These are phyloP conservation scores for Gibbula magus DNA, from an alignment of 2,888 invertebrate species.

Conservation along the genomic window DNA sequence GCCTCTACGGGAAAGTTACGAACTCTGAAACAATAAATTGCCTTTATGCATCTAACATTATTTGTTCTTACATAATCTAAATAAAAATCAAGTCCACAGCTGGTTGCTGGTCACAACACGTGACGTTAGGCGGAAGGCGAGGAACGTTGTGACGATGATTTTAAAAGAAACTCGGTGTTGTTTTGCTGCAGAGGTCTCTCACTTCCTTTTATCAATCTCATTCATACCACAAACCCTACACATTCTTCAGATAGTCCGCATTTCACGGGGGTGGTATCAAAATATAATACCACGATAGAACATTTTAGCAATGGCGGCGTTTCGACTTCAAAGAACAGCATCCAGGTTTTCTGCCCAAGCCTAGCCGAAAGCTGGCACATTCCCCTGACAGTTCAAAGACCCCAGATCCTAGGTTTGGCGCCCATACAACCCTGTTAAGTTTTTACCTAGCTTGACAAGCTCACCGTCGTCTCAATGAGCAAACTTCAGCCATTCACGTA, in stretches of 20 bases:
- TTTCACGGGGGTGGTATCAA: conserved; percentile 11
- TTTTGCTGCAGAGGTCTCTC: no score
- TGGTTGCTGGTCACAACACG: no score
- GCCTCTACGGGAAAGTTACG: no score
- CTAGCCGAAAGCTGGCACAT: not conserved
- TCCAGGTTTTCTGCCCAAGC: not conserved
- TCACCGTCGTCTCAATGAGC: not conserved
- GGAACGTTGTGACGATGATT: no score
- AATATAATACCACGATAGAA: not conserved
- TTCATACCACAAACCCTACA: not conserved
- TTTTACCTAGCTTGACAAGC: conserved; percentile 6
- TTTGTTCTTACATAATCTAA: no score
- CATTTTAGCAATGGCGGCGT: not conserved
- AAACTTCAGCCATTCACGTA: not conserved
- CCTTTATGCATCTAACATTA: no score
- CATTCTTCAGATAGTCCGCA: not conserved
- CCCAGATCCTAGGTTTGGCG: not conserved
- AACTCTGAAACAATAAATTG: no score
- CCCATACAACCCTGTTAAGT: conserved; percentile 5
- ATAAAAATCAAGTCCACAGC: no score
- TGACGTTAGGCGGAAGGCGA: no score
- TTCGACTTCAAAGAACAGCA: not conserved
- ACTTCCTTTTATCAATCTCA: no score
- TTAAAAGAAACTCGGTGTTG: no score
- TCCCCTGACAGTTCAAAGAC: conserved; percentile 6